These are phyloP conservation scores for Phataginus tricuspis DNA, from an alignment of 2,797 vertebrate genomes.

Conservation along the genomic window DNA sequence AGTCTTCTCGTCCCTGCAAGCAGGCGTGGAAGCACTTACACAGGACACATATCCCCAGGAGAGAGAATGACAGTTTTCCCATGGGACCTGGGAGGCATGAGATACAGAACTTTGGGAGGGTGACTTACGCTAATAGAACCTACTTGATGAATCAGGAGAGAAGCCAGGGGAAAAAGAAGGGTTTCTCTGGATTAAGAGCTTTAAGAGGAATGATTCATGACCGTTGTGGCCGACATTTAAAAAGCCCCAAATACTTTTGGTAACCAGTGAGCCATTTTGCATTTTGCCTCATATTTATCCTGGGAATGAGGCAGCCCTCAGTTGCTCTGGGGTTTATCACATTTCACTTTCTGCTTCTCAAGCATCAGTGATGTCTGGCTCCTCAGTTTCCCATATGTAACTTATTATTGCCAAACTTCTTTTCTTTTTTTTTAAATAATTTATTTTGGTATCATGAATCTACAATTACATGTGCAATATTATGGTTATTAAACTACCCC, in stretches of 20 bases:
- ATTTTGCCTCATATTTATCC: background rate
- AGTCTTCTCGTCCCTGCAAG: background rate
- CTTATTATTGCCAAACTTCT: background rate
- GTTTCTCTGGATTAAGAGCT: constrained; percentile 12
- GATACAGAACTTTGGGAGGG: background rate
- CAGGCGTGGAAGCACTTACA: background rate
- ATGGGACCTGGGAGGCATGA: background rate
- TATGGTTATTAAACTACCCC: too few relatives aligned
- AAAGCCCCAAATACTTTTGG: constrained; percentile 52
- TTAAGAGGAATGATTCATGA: constrained; percentile 60
- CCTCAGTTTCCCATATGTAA: background rate
- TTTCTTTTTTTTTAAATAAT: too few relatives aligned
- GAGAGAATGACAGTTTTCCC: background rate
- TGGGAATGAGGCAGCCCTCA: background rate
- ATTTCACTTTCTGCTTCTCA: constrained; percentile 38
- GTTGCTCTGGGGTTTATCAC: background rate
- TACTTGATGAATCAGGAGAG: background rate
- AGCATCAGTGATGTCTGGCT: background rate
- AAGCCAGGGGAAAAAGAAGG: background rate
- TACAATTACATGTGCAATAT: too few relatives aligned
- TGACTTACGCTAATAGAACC: background rate
- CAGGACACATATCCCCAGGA: background rate
- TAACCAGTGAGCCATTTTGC: background rate
- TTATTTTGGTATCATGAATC: too few relatives aligned
- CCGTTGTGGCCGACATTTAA: background rate